These are phyloP conservation scores for Ypsolopha scabrella DNA, from an alignment of 2,888 invertebrate species.

Conservation along the genomic window DNA sequence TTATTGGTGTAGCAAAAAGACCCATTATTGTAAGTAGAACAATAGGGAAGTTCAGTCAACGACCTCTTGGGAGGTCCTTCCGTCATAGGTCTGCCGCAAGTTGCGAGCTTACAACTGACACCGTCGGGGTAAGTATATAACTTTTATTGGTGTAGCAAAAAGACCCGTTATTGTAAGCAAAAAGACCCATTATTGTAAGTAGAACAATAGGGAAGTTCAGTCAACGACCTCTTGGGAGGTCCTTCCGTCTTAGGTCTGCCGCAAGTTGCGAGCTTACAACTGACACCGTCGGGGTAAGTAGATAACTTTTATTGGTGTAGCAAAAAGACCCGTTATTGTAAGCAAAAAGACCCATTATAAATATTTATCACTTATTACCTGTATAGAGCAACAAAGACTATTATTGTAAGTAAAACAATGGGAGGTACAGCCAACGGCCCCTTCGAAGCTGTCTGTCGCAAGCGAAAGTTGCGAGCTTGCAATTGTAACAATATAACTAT, in stretches of 20 bases:
- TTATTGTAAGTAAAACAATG: conserved; percentile 35
- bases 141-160: too few species aligned
- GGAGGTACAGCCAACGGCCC: conserved; percentile 44
- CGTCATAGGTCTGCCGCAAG: conserved; percentile 35
- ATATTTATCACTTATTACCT: too few species aligned
- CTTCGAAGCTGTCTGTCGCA: conserved; percentile 39
- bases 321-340: too few species aligned
- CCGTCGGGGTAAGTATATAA: conserved; percentile 30
- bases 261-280: conserved; percentile 24
- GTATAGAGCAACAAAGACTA: too few species aligned
- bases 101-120: conserved; percentile 24
- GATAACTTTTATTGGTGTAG: too few species aligned
- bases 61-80: conserved; percentile 46
- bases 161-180: too few species aligned
- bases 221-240: conserved; percentile 41
- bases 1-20: too few species aligned
- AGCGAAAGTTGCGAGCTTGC: conserved; percentile 26
- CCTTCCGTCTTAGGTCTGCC: conserved; percentile 38
- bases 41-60: conserved; percentile 53
- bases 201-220: conserved; percentile 55
- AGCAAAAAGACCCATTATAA: too few species aligned
- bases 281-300: conserved; percentile 37
- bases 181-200: conserved; percentile 10
- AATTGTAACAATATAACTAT: too few species aligned
- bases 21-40: conserved; percentile 18